Percentiles rank a stretch among this genome's conserved stretches.
Evolutionary conservation across 2,113 vertebrate genomes (phyloP).

Genomic region (Trichomycterus rosablanca): DNA sequence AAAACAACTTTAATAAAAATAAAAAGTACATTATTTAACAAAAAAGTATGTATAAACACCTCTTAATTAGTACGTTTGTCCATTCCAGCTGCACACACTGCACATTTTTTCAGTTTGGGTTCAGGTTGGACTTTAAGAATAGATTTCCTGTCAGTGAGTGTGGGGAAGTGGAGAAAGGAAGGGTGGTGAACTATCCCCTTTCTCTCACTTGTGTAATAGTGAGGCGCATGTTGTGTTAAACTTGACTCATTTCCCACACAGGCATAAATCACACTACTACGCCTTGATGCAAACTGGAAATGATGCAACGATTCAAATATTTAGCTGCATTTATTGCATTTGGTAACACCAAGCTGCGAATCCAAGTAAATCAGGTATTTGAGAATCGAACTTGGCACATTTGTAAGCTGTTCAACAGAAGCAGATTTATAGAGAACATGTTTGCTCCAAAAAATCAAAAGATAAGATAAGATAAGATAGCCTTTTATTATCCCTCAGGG

Average conservation of each 20-base stretch:
- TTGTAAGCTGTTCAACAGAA: too few species aligned
- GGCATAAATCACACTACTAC: neutral
- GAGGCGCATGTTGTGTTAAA: neutral
- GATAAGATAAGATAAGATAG: too few species aligned
- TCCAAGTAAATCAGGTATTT: neutral
- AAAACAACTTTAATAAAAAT: too few species aligned
- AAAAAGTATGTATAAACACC: too few species aligned
- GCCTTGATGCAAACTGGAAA: neutral
- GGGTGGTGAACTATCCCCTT: conserved; percentile 29
- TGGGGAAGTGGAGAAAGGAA: conserved; percentile 39
- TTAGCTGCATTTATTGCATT: neutral
- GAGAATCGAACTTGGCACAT: neutral
- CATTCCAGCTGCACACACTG: too few species aligned
- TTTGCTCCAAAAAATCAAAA: too few species aligned
- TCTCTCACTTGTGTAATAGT: conserved; percentile 4
- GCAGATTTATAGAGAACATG: neutral
- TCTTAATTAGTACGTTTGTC: too few species aligned
- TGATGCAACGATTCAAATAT: conserved; percentile 3
- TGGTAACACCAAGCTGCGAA: neutral
- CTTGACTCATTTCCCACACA: neutral
- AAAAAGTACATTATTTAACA: too few species aligned
- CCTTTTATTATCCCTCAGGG: too few species aligned
- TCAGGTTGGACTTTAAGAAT: neutral
- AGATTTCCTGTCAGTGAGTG: neutral
- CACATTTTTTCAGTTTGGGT: too few species aligned